Evolutionary conservation across 2,113 vertebrate species (phyloP), one percentile per base, ranked within the genome.

Genomic region (Burhinus oedicnemus): DNA sequence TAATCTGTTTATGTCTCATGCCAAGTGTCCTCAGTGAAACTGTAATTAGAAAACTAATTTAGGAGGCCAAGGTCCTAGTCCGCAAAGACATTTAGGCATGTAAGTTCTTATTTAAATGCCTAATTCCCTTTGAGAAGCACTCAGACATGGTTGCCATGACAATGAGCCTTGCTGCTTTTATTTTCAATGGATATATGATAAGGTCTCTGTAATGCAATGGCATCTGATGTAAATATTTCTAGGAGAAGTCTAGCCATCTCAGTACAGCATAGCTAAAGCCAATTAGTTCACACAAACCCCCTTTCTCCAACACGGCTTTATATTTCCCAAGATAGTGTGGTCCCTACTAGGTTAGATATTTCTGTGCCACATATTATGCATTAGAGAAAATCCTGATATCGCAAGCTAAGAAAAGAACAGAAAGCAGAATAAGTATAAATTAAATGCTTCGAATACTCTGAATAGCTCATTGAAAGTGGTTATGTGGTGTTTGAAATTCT

Each of bases 11-110:
- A 57, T 54, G 26, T 52, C 17, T 93, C 25, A 30, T 71, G 29
- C 12, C 62, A 92, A 68, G 5, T 62, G 61, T 51, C 15, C 22
- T 84, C 36, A 66, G 18, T 80, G 54, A 91, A 69, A 83, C 17
- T 54, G 40, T 45, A 92, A 95, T 93, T 95, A 87, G 23, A 70
- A 95, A 95, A 84, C 60, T 91, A 82, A 92, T 90, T 83, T 75
- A 26, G 32, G 23, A 81, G 60, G 40, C 32, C 34, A 81, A 92
- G 44, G 38, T 81, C 72, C 83, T 87, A 58, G 38, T 75, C n/a
- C 5, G 3, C 22, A 75, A 83, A 84, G 36, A 84, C 32, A 86
- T 89, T 79, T 79, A 94, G 42, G 4, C 40, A n/a, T 1, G 0
- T 36, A 75, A 91, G 15, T 76, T 82, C 36, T 85, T 68, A 82